Percentiles rank a stretch among this genome's conserved stretches.
Conservation (phyloP, 2,113 vertebrate species). For the Hippocampus guttulatus region DNA sequence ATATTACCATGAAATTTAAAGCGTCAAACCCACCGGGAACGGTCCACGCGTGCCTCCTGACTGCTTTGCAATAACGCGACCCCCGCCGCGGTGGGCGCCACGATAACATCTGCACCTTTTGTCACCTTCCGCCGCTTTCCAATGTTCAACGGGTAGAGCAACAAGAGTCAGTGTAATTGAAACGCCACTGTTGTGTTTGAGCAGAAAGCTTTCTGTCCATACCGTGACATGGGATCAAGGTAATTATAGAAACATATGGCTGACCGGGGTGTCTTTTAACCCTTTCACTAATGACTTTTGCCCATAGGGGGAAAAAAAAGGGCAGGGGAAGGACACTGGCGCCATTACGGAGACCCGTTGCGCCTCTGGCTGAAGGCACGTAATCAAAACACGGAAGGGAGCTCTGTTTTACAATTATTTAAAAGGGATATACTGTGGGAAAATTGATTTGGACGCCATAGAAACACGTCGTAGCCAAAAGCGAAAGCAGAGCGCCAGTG, state of each 20-base stretch:
- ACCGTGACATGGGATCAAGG: constrained; percentile 51
- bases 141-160: background rate
- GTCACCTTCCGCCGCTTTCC: constrained; percentile 1
- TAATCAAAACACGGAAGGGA: background rate
- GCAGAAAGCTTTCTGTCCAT: constrained; percentile 18
- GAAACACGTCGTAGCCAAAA: background rate
- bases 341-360: constrained; percentile 33
- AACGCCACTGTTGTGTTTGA: constrained; percentile 1
- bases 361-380: background rate
- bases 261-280: constrained; percentile 54
- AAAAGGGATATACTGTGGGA: background rate
- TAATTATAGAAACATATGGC: constrained; percentile 71
- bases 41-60: background rate
- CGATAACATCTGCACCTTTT: constrained; percentile 10
- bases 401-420: background rate
- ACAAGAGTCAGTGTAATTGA: constrained; percentile 7
- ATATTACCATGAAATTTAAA: background rate
- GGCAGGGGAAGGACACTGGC: constrained; percentile 60
- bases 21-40: background rate
- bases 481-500: background rate
- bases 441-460: background rate
- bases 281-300: constrained; percentile 63
- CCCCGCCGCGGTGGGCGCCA: background rate
- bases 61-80: background rate
- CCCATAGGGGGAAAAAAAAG: constrained; percentile 49